Conservation (phyloP, 2,888 invertebrate genomes). For the Ramazzottius varieornatus region DNA sequence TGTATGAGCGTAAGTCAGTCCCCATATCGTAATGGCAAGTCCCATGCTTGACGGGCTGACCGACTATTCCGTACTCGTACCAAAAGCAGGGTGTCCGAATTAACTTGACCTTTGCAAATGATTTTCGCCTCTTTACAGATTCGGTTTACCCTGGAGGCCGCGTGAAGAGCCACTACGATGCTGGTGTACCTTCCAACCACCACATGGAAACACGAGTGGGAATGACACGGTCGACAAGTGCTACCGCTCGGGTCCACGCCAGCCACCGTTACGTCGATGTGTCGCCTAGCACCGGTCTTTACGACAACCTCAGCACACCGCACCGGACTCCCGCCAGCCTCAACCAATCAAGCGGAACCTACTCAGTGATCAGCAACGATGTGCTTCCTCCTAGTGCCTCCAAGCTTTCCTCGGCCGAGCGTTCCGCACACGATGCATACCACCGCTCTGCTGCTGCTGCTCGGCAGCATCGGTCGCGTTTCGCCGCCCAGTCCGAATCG, state of each 20-base stretch:
- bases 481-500: background rate
- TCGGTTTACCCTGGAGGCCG: too few species aligned
- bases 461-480: background rate
- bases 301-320: background rate
- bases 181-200: too few species aligned
- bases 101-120: too few species aligned
- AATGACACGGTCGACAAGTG: slow-evolving; percentile 1
- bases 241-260: background rate
- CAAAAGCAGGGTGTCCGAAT: too few species aligned
- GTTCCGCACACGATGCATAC: background rate
- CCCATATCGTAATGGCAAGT: too few species aligned
- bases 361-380: background rate
- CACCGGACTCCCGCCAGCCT: background rate
- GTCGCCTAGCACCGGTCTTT: slow-evolving; percentile 3
- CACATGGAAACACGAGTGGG: too few species aligned
- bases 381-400: background rate
- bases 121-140: too few species aligned
- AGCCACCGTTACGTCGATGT: background rate
- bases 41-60: too few species aligned
- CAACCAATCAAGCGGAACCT: background rate
- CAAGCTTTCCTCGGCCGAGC: background rate
- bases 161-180: too few species aligned
- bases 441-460: background rate
- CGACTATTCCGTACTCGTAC: too few species aligned
- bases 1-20: too few species aligned